Conservation (phyloP, 2,113 vertebrate genomes). For the Rhineura floridana region DNA sequence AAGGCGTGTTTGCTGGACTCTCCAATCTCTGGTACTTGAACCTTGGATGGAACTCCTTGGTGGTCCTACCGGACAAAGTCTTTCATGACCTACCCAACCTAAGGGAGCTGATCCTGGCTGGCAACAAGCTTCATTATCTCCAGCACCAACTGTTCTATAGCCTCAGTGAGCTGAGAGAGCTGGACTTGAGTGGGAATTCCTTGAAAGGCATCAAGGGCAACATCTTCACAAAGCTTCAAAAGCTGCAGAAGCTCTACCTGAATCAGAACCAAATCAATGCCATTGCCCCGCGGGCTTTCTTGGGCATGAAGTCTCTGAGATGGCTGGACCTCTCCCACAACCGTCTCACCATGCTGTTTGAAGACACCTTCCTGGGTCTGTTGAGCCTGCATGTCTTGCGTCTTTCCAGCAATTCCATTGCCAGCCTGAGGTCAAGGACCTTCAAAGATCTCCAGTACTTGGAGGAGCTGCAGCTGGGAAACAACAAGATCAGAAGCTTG, state of each 20-base stretch:
- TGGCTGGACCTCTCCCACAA: conserved; percentile 97
- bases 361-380: conserved; percentile 90
- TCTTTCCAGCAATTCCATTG: conserved; percentile 88
- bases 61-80: conserved; percentile 84
- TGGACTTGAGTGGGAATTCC: conserved; percentile 88
- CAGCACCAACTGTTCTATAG: conserved; percentile 91
- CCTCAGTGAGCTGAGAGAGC: conserved; percentile 88
- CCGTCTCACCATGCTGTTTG: conserved; percentile 81
- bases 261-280: conserved; percentile 88
- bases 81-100: conserved; percentile 88
- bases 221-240: conserved; percentile 86
- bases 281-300: conserved; percentile 87
- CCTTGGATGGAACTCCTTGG: conserved; percentile 92
- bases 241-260: conserved; percentile 93
- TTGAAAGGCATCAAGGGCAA: conserved; percentile 90
- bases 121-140: conserved; percentile 92
- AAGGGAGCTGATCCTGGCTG: conserved; percentile 88
- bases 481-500: conserved; percentile 86
- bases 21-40: conserved; percentile 92
- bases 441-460: conserved; percentile 93
- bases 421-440: conserved; percentile 80
- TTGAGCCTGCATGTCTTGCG: conserved; percentile 89
- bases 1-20: conserved; percentile 86
- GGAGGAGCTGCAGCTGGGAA: conserved; percentile 89
- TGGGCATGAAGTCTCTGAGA: conserved; percentile 89